phyloP scores from a whole-genome alignment of 2,797 vertebrate genomes.

The Enteromius argenteus region DNA sequence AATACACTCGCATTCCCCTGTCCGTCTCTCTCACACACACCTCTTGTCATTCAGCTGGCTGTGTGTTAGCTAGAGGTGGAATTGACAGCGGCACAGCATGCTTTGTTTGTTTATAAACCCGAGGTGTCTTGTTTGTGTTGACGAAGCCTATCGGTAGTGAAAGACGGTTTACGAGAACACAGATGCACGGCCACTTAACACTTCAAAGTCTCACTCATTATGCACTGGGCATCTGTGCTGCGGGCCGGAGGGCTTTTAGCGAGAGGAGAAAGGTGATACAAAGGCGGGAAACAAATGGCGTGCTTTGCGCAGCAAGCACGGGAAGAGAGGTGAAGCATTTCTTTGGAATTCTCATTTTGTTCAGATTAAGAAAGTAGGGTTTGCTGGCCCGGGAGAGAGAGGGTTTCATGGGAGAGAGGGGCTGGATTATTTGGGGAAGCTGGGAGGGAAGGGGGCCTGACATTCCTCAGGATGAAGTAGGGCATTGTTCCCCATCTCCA shows the following conservation, averaged over 20 bases:
- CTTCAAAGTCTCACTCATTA: slow-evolving; percentile 74
- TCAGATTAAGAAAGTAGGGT: slow-evolving; percentile 77
- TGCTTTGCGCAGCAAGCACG: slow-evolving; percentile 44
- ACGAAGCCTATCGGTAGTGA: slow-evolving; percentile 38
- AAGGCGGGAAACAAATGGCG: slow-evolving; percentile 20
- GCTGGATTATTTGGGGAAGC: slow-evolving; percentile 62
- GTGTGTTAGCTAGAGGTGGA: slow-evolving; percentile 78
- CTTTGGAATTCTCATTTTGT: slow-evolving; percentile 82
- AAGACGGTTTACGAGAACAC: slow-evolving; percentile 59
- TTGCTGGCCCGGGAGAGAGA: slow-evolving; percentile 35
- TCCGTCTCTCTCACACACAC: slow-evolving; percentile 5
- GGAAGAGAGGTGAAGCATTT: slow-evolving; percentile 72
- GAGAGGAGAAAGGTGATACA: slow-evolving; percentile 33
- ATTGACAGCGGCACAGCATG: slow-evolving; percentile 69
- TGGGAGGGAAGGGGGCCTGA: slow-evolving; percentile 64
- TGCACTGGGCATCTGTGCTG: slow-evolving; percentile 60
- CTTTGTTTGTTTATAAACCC: slow-evolving; percentile 54
- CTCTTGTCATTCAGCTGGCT: slow-evolving; percentile 71
- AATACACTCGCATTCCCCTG: slow-evolving; percentile 16
- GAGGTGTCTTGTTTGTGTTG: slow-evolving; percentile 44
- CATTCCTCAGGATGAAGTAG: slow-evolving; percentile 86
- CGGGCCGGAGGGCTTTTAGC: slow-evolving; percentile 58
- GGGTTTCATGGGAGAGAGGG: slow-evolving; percentile 67
- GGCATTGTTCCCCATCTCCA: slow-evolving; percentile 83
- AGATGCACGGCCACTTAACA: slow-evolving; percentile 77